A percentile compares a stretch with the other conserved stretches of the same genome.
Evolutionary conservation across 2,797 vertebrate species (phyloP).

Genomic region (Nothura maculosa): DNA sequence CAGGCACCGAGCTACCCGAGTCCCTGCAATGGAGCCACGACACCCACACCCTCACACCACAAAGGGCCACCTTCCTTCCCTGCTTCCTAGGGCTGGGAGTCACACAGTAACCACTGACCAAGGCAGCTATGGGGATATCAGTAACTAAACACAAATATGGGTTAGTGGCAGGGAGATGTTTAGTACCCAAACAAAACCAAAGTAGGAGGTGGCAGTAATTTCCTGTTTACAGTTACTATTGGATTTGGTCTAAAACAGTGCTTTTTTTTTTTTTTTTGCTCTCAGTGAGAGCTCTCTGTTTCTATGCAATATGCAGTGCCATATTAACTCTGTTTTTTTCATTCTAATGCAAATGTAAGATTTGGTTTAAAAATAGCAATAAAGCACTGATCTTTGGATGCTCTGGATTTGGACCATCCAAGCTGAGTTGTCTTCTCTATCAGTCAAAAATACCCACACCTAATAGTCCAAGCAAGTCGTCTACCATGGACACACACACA

Average conservation of each 20-base stretch:
- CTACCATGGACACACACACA: background rate
- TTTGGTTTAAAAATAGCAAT: constrained; percentile 72
- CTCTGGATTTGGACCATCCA: constrained; percentile 38
- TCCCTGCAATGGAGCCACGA: background rate
- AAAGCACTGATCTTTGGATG: constrained; percentile 49
- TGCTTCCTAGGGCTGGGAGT: background rate
- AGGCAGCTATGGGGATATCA: background rate
- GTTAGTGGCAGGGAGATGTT: constrained; percentile 6
- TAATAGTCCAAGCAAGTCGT: background rate
- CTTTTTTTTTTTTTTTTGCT: constrained; percentile 40
- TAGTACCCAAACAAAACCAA: constrained; percentile 57
- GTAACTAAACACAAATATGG: background rate
- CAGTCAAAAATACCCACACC: constrained; percentile 49
- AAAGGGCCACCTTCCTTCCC: fast-evolving
- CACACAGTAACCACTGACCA: constrained; percentile 32
- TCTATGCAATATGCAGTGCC: constrained; percentile 67
- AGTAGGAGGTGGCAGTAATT: constrained; percentile 39
- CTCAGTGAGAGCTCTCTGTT: constrained; percentile 63
- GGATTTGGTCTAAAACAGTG: constrained; percentile 63
- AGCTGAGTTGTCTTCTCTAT: constrained; percentile 47
- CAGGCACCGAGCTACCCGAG: constrained; percentile 18
- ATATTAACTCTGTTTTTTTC: constrained; percentile 65
- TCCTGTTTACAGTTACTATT: constrained; percentile 36
- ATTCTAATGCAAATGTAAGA: constrained; percentile 70
- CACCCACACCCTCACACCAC: background rate